Evolutionary conservation across 2,113 vertebrate species (phyloP).

Genomic region (Antechinus flavipes): DNA sequence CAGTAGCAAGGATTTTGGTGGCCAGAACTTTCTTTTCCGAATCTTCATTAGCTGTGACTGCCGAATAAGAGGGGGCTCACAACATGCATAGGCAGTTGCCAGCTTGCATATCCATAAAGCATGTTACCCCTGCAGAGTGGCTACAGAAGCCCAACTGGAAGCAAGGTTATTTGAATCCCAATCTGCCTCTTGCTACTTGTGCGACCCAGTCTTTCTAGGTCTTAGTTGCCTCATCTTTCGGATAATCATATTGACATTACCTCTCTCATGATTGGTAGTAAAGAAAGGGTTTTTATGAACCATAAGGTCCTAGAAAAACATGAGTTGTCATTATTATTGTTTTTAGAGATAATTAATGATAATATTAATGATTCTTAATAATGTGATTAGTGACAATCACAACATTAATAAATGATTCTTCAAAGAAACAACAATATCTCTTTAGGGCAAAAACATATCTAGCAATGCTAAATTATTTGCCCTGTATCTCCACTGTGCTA

Average conservation of each 20-base stretch:
- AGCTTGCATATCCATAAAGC: not conserved
- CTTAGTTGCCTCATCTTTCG: not conserved
- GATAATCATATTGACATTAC: not conserved
- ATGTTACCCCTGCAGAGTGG: not conserved
- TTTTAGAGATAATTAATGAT: not conserved
- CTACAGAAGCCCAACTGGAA: too few species aligned
- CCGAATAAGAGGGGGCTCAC: not conserved
- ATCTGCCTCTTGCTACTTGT: not conserved
- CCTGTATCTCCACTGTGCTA: not conserved
- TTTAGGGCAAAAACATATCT: not conserved
- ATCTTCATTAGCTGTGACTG: not conserved
- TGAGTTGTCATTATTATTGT: not conserved
- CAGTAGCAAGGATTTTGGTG: not conserved
- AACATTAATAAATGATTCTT: not conserved
- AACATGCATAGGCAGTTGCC: not conserved
- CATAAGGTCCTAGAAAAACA: not conserved
- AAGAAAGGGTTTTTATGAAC: not conserved
- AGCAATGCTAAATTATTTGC: not conserved
- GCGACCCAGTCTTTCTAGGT: not conserved
- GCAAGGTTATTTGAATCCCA: not conserved
- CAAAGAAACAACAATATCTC: not conserved
- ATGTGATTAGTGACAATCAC: not conserved
- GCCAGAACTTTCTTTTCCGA: not conserved
- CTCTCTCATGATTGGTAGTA: not conserved
- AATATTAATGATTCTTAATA: not conserved